phyloP scores from a whole-genome alignment of 2,113 vertebrate genomes.

The Passer montanus region DNA sequence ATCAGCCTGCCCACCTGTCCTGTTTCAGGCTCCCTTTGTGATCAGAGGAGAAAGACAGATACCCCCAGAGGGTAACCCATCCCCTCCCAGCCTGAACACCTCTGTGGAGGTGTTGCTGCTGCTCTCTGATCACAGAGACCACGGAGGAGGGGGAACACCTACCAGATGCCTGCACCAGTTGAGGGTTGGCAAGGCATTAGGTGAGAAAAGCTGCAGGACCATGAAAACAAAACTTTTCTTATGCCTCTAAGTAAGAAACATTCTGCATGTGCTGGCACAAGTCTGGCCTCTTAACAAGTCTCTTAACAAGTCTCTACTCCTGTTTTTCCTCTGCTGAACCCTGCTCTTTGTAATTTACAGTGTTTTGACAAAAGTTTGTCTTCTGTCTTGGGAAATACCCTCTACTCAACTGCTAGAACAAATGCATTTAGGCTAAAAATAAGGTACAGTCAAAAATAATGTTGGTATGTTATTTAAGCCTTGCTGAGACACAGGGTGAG shows the following conservation, averaged over 20 bases:
- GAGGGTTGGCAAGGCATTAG: background rate
- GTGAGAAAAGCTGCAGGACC: conserved; percentile 3
- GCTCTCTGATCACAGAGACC: background rate
- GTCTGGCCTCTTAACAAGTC: background rate
- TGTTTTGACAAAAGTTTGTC: conserved; percentile 36
- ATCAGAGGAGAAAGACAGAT: background rate
- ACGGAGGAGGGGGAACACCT: background rate
- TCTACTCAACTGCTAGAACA: background rate
- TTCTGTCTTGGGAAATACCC: conserved; percentile 42
- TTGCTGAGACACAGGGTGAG: background rate
- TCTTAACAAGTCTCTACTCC: conserved; percentile 1
- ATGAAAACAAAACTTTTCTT: conserved; percentile 15
- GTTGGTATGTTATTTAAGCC: background rate
- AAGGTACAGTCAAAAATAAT: background rate
- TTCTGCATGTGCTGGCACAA: background rate
- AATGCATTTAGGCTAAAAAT: background rate
- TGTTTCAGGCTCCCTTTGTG: background rate
- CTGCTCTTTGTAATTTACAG: background rate
- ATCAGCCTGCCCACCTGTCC: background rate
- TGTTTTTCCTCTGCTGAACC: background rate
- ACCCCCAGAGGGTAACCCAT: background rate
- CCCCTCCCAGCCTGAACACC: background rate
- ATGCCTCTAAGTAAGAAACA: conserved; percentile 15
- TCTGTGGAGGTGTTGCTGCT: background rate
- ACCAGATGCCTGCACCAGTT: background rate